Conservation (phyloP, 2,888 invertebrate species). For the Orthonychiurus folsomi region DNA sequence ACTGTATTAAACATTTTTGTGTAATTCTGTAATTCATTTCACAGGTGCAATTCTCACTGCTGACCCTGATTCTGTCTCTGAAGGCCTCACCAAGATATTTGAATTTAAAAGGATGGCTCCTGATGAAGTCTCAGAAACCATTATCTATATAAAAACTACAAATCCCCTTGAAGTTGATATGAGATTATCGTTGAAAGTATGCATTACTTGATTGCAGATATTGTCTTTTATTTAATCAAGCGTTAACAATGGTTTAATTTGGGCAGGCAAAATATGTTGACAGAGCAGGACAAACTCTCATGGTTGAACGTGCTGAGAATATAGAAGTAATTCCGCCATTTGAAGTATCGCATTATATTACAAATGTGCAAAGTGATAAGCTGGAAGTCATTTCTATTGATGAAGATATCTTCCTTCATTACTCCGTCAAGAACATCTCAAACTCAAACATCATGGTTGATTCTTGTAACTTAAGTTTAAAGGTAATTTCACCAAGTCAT, state of each 20-base stretch:
- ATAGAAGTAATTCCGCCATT: slow-evolving; percentile 29
- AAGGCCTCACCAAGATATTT: slow-evolving; percentile 17
- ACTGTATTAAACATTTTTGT: too few relatives aligned
- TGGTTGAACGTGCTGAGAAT: slow-evolving; percentile 25
- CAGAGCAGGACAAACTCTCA: slow-evolving; percentile 20
- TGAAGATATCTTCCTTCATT: slow-evolving; percentile 25
- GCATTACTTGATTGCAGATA: neutral
- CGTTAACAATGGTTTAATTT: neutral
- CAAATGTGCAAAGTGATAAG: slow-evolving; percentile 20
- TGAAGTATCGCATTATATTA: slow-evolving; percentile 19
- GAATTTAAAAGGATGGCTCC: slow-evolving; percentile 25
- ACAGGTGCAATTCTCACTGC: slow-evolving; percentile 18
- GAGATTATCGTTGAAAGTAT: slow-evolving; percentile 26
- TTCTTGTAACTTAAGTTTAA: neutral
- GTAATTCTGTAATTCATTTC: too few relatives aligned
- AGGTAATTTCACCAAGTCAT: neutral
- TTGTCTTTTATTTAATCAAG: neutral
- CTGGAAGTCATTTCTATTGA: slow-evolving; percentile 16
- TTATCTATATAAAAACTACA: slow-evolving; percentile 19
- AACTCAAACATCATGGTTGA: slow-evolving; percentile 5
- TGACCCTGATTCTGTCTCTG: slow-evolving; percentile 16
- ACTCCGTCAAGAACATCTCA: slow-evolving; percentile 25
- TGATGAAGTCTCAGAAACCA: slow-evolving; percentile 14
- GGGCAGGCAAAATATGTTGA: slow-evolving; percentile 32
- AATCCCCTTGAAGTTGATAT: slow-evolving; percentile 23